Evolutionary conservation across 2,113 vertebrate genomes (phyloP), one percentile per base, ranked within the genome.

Genomic region (Lasiurus borealis): DNA sequence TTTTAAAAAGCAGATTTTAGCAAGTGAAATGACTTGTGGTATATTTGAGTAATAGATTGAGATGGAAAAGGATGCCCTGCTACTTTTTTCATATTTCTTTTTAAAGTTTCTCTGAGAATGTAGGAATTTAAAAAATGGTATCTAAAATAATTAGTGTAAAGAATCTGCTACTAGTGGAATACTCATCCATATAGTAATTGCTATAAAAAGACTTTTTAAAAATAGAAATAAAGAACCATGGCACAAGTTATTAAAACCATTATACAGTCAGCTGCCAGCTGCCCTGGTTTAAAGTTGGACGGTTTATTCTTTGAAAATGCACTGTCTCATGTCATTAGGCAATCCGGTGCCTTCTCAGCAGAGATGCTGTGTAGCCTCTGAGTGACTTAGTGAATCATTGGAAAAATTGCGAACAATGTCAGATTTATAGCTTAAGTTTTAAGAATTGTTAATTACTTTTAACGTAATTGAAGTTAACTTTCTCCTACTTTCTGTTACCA

Each of bases 141-240:
- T 50, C 8, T 85, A 50, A 94, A 85, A 64, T 94, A 90, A 90
- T 50, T 81, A n/a, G 8, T 71, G 50, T 64, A 72, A 76, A 54
- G 18, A 10, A 40, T 93, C 50, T 82, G 50, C 50, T 62, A 11
- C 31, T 29, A 21, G 23, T 36, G 19, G 16, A 86, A 50, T 68
- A 50, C 23, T 76, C 8, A 62, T n/a, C 6, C 15, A 75, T 19
- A 21, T 68, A 86, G 48, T 29, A 14, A 31, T 64, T 96, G 31
- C 10, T 62, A 23, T 89, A 21, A 87, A 93, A 73, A 2, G 7
- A 75, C 13, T 31, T 92, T 62, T 86, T 23, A 29, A n/a, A 68
- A 95, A 76, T 34, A 90, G 34, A 71, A 76, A 71, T 69, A 29
- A 94, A 94, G 48, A 78, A 82, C 10, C 27, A 76, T 69, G 40